Conservation (phyloP, 2,888 invertebrate species). For the Heliconius ethilla region DNA sequence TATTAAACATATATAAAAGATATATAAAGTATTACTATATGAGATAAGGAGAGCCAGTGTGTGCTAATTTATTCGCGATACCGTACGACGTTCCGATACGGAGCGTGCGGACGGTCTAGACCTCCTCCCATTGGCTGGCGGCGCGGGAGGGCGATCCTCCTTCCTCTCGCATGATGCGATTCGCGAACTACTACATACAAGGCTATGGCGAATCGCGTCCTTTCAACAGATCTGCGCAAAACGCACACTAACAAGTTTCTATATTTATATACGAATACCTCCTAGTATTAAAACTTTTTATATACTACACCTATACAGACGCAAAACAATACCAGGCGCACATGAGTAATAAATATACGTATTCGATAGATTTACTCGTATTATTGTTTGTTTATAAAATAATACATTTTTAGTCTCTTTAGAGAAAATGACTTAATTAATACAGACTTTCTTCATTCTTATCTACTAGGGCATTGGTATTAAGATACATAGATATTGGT, state of each 20-base stretch:
- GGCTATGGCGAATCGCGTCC: constrained; percentile 67
- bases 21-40: constrained; percentile 37
- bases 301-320: constrained; percentile 19
- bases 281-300: constrained; percentile 43
- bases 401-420: neutral
- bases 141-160: constrained; percentile 79
- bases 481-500: neutral
- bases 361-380: neutral
- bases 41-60: constrained; percentile 43
- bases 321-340: constrained; percentile 53
- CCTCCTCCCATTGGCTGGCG: constrained; percentile 69
- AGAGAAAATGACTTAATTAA: neutral
- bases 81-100: constrained; percentile 56
- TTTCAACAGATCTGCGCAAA: constrained; percentile 55
- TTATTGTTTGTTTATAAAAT: neutral
- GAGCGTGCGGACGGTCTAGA: constrained; percentile 59
- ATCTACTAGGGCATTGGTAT: neutral
- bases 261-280: constrained; percentile 42
- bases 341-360: constrained; percentile 47
- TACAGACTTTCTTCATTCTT: neutral
- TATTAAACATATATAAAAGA: constrained; percentile 47
- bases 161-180: constrained; percentile 77
- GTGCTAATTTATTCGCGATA: constrained; percentile 77
- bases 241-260: constrained; percentile 43
- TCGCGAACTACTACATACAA: constrained; percentile 69